Percentiles rank a stretch among this genome's conserved stretches.
Conservation (phyloP, 1,140 invertebrate genomes). For the Solenopsis invicta region DNA sequence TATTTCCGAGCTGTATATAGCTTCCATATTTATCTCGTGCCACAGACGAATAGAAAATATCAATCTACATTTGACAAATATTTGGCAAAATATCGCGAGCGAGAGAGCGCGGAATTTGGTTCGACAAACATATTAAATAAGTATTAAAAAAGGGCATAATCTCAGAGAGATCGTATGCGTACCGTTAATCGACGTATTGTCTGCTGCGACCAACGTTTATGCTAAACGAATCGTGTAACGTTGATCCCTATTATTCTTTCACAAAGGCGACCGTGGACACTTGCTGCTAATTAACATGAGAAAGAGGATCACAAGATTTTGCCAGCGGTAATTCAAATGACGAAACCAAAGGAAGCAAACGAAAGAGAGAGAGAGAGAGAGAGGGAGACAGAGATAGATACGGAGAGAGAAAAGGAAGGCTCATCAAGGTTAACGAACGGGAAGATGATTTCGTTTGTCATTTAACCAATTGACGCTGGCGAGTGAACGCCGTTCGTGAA, state of each 20-base stretch:
- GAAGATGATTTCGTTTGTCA: slow-evolving; percentile 57
- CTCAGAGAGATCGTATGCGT: not conserved
- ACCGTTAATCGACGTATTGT: slow-evolving; percentile 43
- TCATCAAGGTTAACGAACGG: slow-evolving; percentile 52
- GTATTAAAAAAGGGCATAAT: slow-evolving; percentile 23
- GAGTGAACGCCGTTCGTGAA: not conserved
- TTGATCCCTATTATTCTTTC: slow-evolving; percentile 57
- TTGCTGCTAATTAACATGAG: slow-evolving; percentile 55
- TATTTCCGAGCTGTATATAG: slow-evolving; percentile 7
- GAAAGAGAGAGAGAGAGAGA: not conserved
- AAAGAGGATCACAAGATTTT: slow-evolving; percentile 42
- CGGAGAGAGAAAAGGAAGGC: not conserved
- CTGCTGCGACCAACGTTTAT: slow-evolving; percentile 1
- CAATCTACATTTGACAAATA: not conserved
- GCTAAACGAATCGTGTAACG: slow-evolving; percentile 55
- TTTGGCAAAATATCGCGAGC: not conserved
- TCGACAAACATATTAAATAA: slow-evolving; percentile 55
- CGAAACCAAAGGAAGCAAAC: not conserved
- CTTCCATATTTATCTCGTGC: not conserved
- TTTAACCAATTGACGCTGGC: slow-evolving; percentile 50
- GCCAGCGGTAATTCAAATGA: slow-evolving; percentile 24
- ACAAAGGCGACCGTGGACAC: slow-evolving; percentile 36
- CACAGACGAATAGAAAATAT: not conserved
- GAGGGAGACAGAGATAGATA: not conserved
- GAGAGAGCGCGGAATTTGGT: slow-evolving; percentile 57